Evolutionary conservation across 1,140 invertebrate species (phyloP).

Genomic region (Hormaphis cornu): DNA sequence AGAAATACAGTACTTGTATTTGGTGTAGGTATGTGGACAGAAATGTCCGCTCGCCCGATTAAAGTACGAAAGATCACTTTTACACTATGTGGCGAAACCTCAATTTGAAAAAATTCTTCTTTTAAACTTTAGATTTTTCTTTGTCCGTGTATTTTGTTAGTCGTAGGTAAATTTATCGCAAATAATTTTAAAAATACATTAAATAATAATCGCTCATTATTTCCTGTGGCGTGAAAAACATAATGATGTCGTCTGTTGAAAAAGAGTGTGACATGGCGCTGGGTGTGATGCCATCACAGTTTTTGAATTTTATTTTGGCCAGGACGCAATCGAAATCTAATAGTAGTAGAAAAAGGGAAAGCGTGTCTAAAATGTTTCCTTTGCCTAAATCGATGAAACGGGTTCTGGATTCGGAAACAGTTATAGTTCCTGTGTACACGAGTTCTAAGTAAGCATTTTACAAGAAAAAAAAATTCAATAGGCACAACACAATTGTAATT

Average conservation of each 20-base stretch:
- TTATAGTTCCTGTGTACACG: conserved; percentile 5
- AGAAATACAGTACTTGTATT: neutral
- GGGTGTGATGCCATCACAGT: conserved; percentile 31
- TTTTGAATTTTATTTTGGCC: conserved; percentile 33
- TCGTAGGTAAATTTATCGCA: no score
- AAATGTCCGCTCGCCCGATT: conserved; percentile 17
- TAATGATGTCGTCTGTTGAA: neutral
- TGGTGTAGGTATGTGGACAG: conserved; percentile 15
- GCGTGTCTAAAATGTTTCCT: neutral
- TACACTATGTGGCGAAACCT: neutral
- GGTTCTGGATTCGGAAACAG: neutral
- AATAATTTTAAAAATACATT: no score
- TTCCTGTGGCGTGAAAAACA: no score
- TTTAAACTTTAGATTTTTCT: no score
- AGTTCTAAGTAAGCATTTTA: neutral
- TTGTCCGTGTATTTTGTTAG: no score
- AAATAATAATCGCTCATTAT: no score
- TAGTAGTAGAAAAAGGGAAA: neutral
- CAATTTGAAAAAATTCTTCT: neutral
- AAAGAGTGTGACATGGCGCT: neutral
- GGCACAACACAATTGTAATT: no score
- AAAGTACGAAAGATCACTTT: conserved; percentile 27
- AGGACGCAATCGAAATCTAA: neutral
- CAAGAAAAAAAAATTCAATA: neutral
- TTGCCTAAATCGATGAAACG: conserved; percentile 1